phyloP scores from a whole-genome alignment of 2,113 vertebrate genomes.

The Hystrix cristata region DNA sequence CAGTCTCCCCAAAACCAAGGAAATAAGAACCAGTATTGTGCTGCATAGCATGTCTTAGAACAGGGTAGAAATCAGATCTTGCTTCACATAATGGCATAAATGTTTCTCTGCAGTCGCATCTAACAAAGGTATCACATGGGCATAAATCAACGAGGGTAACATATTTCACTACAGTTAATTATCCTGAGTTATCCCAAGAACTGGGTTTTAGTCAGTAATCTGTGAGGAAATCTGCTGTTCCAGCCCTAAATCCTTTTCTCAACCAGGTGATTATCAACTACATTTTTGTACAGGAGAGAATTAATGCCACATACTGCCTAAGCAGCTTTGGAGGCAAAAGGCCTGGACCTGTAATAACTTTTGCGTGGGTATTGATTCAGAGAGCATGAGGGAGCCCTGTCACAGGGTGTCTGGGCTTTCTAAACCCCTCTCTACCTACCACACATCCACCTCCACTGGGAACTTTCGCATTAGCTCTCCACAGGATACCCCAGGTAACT shows the following conservation, averaged over 20 bases:
- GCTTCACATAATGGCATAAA: constrained; percentile 52
- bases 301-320: constrained; percentile 93
- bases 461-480: constrained; percentile 68
- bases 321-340: constrained; percentile 93
- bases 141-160: constrained; percentile 83
- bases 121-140: constrained; percentile 69
- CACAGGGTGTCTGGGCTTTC: neutral
- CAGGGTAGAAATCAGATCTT: constrained; percentile 74
- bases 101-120: constrained; percentile 2
- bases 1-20: constrained; percentile 46
- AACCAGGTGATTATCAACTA: constrained; percentile 92
- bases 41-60: constrained; percentile 23
- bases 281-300: constrained; percentile 94
- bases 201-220: constrained; percentile 92
- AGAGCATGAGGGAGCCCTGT: constrained; percentile 65
- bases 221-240: constrained; percentile 93
- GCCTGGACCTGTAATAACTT: constrained; percentile 90
- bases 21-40: constrained; percentile 65
- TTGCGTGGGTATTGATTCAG: constrained; percentile 83
- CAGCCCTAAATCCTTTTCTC: constrained; percentile 91
- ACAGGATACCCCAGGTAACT: constrained; percentile 81
- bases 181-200: constrained; percentile 90
- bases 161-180: constrained; percentile 91
- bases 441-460: constrained; percentile 15
- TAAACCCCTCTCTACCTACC: constrained; percentile 67